phyloP scores from a whole-genome alignment of 2,113 vertebrate species.

The Oncorhynchus masou region DNA sequence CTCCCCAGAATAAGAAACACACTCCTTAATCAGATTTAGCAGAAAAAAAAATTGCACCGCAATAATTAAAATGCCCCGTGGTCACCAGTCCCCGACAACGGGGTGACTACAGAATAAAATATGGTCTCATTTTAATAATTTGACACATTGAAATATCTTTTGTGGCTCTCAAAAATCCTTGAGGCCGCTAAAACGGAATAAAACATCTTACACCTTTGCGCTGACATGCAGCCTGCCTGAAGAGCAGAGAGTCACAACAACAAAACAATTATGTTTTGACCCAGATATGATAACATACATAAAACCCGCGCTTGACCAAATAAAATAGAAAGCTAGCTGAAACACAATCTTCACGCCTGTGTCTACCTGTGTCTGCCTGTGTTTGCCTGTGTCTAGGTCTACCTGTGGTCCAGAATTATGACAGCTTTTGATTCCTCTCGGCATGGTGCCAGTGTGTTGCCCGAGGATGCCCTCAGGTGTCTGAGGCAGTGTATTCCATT shows the following conservation, averaged over 20 bases:
- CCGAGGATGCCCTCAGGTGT: slow-evolving; percentile 65
- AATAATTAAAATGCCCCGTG: slow-evolving; percentile 50
- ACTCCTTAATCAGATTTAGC: slow-evolving; percentile 56
- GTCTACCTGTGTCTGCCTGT: slow-evolving; percentile 1
- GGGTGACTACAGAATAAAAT: slow-evolving; percentile 45
- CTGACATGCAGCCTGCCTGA: no score
- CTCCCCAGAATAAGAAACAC: slow-evolving; percentile 61
- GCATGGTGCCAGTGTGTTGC: slow-evolving; percentile 59
- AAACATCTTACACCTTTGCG: no score
- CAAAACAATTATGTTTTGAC: no score
- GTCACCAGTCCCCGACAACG: slow-evolving; percentile 44
- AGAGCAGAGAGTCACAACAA: no score
- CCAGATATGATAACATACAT: no score
- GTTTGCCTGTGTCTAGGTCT: no score
- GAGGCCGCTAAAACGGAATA: no score
- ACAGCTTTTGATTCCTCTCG: slow-evolving; percentile 53
- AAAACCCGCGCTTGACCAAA: no score
- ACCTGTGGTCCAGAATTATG: slow-evolving; percentile 60
- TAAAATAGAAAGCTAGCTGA: not conserved
- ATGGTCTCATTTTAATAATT: slow-evolving; percentile 50
- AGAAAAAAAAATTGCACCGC: no score
- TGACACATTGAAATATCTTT: slow-evolving; percentile 26
- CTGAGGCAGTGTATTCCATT: slow-evolving; percentile 59
- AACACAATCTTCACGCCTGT: slow-evolving; percentile 13
- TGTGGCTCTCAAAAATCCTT: slow-evolving; percentile 43